Conservation (phyloP, 2,113 vertebrate genomes). For the Saccopteryx bilineata region DNA sequence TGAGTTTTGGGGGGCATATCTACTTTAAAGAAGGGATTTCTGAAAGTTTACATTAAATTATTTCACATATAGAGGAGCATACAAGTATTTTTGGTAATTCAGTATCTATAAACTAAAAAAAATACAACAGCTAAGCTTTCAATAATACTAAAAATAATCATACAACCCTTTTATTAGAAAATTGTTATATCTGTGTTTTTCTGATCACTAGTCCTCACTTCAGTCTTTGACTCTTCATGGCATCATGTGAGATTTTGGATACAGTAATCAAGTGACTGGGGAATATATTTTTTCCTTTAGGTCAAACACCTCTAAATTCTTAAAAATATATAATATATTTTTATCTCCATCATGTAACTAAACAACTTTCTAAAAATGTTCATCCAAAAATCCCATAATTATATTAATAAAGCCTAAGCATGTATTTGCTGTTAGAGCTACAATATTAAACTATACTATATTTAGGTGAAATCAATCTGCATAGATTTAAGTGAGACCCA, state of each 20-base stretch:
- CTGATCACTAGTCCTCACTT: neutral
- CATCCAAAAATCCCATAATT: neutral
- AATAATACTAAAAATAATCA: neutral
- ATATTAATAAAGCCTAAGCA: neutral
- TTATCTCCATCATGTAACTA: neutral
- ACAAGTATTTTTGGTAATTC: neutral
- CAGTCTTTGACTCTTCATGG: neutral
- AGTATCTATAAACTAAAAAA: neutral
- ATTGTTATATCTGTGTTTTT: neutral
- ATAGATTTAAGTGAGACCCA: neutral
- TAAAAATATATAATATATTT: neutral
- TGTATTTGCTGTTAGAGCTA: neutral
- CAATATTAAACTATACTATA: neutral
- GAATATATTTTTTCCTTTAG: neutral
- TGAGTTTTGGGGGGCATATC: too few species aligned
- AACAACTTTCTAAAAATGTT: neutral
- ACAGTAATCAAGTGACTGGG: neutral
- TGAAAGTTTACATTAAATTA: neutral
- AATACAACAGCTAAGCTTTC: neutral
- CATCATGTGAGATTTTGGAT: neutral
- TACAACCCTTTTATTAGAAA: neutral
- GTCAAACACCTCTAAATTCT: neutral
- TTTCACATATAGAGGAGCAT: neutral
- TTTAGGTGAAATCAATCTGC: conserved; percentile 8
- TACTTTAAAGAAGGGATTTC: neutral